phyloP scores from a whole-genome alignment of 2,888 invertebrate species.

The Bruchidius siliquastri region DNA sequence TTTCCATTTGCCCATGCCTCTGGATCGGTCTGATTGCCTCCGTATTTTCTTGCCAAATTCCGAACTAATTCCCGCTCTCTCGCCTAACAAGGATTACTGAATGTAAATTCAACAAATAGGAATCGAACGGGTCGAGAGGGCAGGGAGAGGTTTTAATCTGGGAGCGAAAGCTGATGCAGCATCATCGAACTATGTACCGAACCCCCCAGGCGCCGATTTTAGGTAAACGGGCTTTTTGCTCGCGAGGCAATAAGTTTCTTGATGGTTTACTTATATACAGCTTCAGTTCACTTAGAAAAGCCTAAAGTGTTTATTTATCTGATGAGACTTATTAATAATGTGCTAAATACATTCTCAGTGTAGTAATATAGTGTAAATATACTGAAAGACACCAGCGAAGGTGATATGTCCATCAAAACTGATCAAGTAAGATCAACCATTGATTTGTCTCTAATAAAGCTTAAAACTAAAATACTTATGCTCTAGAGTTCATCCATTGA shows the following conservation, averaged over 20 bases:
- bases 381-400: no score
- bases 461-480: no score
- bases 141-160: not conserved
- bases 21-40: not conserved
- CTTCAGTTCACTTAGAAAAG: no score
- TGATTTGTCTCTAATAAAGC: no score
- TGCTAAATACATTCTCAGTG: no score
- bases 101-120: conserved; percentile 22
- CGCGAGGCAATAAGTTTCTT: not conserved
- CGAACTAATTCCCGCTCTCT: conserved; percentile 4
- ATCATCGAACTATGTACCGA: not conserved
- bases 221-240: not conserved
- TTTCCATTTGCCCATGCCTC: not conserved
- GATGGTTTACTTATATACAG: not conserved
- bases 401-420: no score
- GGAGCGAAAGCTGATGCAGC: not conserved
- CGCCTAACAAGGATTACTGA: conserved; percentile 18
- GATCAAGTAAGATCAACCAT: no score
- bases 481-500: no score
- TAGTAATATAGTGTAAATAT: no score
- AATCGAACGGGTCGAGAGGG: not conserved
- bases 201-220: not conserved
- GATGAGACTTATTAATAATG: no score
- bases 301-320: no score
- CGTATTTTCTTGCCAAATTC: not conserved